Conservation (phyloP, 2,888 invertebrate genomes). For the Drosophila koepferae region DNA sequence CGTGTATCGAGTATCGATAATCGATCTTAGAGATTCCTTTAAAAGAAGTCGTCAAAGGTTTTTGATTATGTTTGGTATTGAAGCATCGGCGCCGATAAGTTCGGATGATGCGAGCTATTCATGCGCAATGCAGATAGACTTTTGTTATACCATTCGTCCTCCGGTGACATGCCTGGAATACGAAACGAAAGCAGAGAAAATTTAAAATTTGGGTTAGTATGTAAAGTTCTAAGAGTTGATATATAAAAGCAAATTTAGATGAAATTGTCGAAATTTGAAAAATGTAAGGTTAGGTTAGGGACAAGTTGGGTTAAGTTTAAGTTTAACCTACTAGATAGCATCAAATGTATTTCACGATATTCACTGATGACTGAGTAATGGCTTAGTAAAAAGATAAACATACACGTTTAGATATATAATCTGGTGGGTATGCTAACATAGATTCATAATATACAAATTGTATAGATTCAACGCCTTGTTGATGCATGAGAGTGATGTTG, state of each 20-base stretch:
- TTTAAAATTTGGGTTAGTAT: background rate
- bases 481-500: background rate
- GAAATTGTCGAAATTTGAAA: background rate
- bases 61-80: slow-evolving; percentile 98
- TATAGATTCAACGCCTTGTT: no score
- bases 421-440: background rate
- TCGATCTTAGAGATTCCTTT: slow-evolving; percentile 63
- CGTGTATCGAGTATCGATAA: slow-evolving; percentile 40
- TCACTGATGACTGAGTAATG: no score
- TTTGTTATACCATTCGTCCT: slow-evolving; percentile 99
- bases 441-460: background rate
- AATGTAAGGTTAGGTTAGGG: background rate
- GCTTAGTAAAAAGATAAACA: background rate
- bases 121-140: slow-evolving; percentile 97
- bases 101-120: slow-evolving; percentile 98
- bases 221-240: background rate
- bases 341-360: no score
- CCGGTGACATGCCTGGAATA: slow-evolving; percentile 93
- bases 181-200: background rate
- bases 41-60: slow-evolving; percentile 85
- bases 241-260: background rate
- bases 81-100: slow-evolving; percentile 97
- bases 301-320: background rate
- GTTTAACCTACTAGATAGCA: no score
- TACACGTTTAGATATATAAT: background rate